Evolutionary conservation across 2,888 invertebrate species (phyloP).

Genomic region (Lepidochrysops patricia): DNA sequence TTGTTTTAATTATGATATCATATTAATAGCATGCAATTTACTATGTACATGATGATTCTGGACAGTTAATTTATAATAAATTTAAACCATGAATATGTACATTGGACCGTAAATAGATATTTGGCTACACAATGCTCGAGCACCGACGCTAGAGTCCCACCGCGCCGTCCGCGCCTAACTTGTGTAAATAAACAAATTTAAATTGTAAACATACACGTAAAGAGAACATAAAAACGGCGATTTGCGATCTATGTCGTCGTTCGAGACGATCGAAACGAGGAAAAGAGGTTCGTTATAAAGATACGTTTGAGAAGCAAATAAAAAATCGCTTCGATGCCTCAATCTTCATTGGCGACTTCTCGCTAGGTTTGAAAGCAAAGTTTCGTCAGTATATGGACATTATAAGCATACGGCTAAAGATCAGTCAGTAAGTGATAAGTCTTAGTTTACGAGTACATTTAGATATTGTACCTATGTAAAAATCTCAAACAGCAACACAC

Average conservation of each 20-base stretch:
- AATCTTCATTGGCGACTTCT: too few relatives aligned
- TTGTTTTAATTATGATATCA: too few relatives aligned
- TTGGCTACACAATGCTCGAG: constrained; percentile 18
- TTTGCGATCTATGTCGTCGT: constrained; percentile 44
- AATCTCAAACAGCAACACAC: constrained; percentile 44
- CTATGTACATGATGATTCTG: too few relatives aligned
- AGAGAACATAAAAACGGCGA: constrained; percentile 52
- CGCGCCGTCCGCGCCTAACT: constrained; percentile 38
- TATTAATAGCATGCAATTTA: too few relatives aligned
- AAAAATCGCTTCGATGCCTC: constrained; percentile 27
- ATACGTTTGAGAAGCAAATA: constrained; percentile 23
- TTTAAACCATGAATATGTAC: not conserved
- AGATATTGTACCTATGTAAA: constrained; percentile 16
- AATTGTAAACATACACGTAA: constrained; percentile 60
- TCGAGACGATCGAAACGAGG: constrained; percentile 28
- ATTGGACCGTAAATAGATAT: constrained; percentile 8
- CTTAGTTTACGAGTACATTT: not conserved
- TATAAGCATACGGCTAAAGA: too few relatives aligned
- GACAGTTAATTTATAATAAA: too few relatives aligned
- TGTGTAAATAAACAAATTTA: constrained; percentile 66
- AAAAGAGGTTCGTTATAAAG: constrained; percentile 22
- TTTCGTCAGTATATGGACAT: not conserved
- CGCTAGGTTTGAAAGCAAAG: constrained; percentile 15
- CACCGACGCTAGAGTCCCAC: constrained; percentile 24
- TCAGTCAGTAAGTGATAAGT: too few relatives aligned